Conservation (phyloP, 2,113 vertebrate species). For the Lonchura striata region DNA sequence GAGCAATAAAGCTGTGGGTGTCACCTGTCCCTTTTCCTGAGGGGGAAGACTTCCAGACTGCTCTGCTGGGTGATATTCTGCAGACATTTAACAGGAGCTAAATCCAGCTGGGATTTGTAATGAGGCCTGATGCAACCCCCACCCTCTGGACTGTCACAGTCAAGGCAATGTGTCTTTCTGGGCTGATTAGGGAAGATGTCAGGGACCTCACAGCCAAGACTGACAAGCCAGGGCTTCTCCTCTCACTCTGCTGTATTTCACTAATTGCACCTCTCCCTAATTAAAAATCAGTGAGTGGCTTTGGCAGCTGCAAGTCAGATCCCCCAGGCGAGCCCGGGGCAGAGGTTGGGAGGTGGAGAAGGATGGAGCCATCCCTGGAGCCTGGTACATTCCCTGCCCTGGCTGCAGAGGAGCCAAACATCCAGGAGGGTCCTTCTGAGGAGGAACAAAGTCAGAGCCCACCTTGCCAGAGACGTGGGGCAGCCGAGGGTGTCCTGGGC, state of each 20-base stretch:
- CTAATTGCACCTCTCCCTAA: background rate
- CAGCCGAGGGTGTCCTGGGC: accelerated
- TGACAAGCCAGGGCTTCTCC: background rate
- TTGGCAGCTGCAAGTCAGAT: background rate
- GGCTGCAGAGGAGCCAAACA: background rate
- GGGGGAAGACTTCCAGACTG: background rate
- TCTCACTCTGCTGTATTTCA: background rate
- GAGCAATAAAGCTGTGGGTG: no score
- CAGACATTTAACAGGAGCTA: background rate
- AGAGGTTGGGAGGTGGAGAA: background rate
- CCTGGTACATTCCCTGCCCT: background rate
- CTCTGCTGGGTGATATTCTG: background rate
- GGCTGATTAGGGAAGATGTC: background rate
- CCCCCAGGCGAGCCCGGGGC: accelerated
- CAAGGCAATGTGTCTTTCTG: background rate
- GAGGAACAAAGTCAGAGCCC: background rate
- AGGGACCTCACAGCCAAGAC: background rate
- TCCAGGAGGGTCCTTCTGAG: background rate
- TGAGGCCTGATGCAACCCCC: accelerated
- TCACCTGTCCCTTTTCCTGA: accelerated
- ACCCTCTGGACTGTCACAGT: accelerated
- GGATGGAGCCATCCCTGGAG: background rate
- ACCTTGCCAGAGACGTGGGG: background rate
- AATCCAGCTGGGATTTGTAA: background rate
- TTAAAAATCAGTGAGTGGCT: background rate